phyloP scores from a whole-genome alignment of 2,888 invertebrate genomes.

The Parthenolecanium corni region DNA sequence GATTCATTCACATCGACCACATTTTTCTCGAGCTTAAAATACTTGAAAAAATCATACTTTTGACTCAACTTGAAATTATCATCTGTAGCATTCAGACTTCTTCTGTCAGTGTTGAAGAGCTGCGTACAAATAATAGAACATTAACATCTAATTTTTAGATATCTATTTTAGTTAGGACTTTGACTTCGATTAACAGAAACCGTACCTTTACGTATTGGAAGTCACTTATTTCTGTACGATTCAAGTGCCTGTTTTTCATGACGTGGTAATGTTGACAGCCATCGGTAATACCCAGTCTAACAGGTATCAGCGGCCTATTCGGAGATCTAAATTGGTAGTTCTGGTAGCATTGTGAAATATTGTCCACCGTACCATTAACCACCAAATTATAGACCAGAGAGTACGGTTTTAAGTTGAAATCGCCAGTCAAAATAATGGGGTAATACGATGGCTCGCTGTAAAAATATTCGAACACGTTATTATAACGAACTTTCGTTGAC shows the following conservation, averaged over 20 bases:
- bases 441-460: constrained; percentile 41
- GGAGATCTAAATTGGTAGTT: neutral
- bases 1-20: no score
- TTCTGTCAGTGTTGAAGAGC: constrained; percentile 14
- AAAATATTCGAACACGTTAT: neutral
- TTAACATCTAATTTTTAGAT: no score
- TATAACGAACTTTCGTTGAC: no score
- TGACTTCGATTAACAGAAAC: neutral
- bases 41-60: no score
- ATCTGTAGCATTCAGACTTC: constrained; percentile 1
- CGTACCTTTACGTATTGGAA: constrained; percentile 12
- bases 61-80: no score
- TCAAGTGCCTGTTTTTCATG: neutral
- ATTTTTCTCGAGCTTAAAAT: neutral
- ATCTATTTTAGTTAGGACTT: no score
- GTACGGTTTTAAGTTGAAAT: constrained; percentile 74
- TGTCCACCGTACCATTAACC: constrained; percentile 30
- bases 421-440: constrained; percentile 81
- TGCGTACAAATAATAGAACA: neutral
- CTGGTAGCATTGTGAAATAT: neutral
- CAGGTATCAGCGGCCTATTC: constrained; percentile 36
- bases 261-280: constrained; percentile 39
- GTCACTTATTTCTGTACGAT: constrained; percentile 3
- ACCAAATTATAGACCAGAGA: constrained; percentile 40
- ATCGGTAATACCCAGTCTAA: constrained; percentile 40